Evolutionary conservation across 2,888 invertebrate species (phyloP).

Genomic region (Aphrophora alni): DNA sequence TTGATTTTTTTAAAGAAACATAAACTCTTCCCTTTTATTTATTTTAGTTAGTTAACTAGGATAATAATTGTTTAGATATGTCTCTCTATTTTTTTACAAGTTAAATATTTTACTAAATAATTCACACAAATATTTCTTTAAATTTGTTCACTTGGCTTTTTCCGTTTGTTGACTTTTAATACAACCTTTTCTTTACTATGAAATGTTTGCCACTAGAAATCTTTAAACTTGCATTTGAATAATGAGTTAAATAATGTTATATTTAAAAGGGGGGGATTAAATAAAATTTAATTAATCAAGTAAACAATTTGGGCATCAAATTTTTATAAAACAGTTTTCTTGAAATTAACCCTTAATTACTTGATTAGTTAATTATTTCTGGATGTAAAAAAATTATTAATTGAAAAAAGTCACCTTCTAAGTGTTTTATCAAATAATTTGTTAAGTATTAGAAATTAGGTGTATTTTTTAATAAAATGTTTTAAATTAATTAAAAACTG

Average conservation of each 20-base stretch:
- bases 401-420: neutral
- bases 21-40: too few relatives aligned
- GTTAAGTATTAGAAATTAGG: conserved; percentile 16
- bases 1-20: too few relatives aligned
- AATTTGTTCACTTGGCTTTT: too few relatives aligned
- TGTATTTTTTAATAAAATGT: conserved; percentile 36
- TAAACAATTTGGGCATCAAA: neutral
- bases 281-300: neutral
- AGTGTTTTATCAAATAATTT: conserved; percentile 22
- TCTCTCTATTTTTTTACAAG: neutral
- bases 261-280: neutral
- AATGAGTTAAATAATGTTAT: too few relatives aligned
- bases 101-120: too few relatives aligned
- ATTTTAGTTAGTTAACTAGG: neutral
- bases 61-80: neutral
- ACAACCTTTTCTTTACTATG: too few relatives aligned
- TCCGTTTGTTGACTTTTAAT: too few relatives aligned
- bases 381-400: conserved; percentile 27
- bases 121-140: too few relatives aligned
- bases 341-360: too few relatives aligned
- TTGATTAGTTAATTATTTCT: conserved; percentile 19
- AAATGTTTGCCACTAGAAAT: neutral
- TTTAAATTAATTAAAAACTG: conserved; percentile 2
- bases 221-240: neutral
- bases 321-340: too few relatives aligned